Base-by-base conservation (phyloP, 2,888 invertebrate species). In the Portevinia maculata region DNA sequence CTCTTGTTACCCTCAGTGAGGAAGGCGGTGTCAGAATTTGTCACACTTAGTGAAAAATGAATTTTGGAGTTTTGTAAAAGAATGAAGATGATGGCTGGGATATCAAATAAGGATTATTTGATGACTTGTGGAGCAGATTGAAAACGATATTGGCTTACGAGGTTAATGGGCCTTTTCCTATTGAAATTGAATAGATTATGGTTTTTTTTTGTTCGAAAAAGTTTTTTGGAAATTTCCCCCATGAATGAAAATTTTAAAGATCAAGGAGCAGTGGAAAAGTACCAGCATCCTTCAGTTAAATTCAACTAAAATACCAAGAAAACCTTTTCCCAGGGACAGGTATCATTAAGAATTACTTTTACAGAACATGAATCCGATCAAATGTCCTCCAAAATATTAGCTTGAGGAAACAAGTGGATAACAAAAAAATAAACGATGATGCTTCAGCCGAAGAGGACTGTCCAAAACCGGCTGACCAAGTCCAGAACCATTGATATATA, bases 1-100 rank as follows among this genome's bases (percentile, higher is more conserved):
- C 52, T 55, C 37, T 44, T 67, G 69, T 41, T 69, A 55, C 28
- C 21, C 6, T 34, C 21, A 13, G 37, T 62, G 37, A 15, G 15
- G 30, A 19, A 8, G 17, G 15, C 1, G 24, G 21, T 74, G 65
- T 79, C 55, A 74, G 73, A 79, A 76, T 78, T 78, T 83, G 83
- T 83, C 83, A 50, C 65, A 39, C 34, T 81, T 76, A 76, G 76
- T 81, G 76, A 81, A 48, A 60, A 81, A 76, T 81, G 30, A 76
- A 13, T 46, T 55, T 55, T 13, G 6, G n/a, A 48, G n/a, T 4
- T 41, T 46, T 17, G 19, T 7, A 28, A 30, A 9, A 30, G 52
- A 32, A 11, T 28, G 3, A n/a, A 6, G 28, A 9, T 28, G 30
- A 19, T 44, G 11, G 24, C 13, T 19, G n/a, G 44, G 44, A 3